phyloP scores from a whole-genome alignment of 2,888 invertebrate genomes.

The Slavum lentiscoides region DNA sequence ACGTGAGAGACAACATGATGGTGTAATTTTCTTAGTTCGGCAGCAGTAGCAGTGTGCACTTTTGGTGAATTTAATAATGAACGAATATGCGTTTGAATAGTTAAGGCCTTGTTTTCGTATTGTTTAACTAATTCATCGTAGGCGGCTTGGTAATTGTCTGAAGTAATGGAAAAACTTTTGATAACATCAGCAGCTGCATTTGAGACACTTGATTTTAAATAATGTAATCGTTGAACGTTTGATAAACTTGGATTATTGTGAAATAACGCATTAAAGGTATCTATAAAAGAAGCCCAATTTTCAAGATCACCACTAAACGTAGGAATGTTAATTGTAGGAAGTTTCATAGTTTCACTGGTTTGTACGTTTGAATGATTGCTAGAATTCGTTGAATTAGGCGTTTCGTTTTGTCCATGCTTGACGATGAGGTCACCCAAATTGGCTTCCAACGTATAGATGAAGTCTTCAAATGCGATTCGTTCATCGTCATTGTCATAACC shows the following conservation, averaged over 20 bases:
- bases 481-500: not conserved
- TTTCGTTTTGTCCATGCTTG: too few species aligned
- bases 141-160: not conserved
- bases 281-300: not conserved
- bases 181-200: too few species aligned
- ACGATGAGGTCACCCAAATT: too few species aligned
- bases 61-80: not conserved
- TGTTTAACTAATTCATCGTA: not conserved
- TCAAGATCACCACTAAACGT: not conserved
- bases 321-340: not conserved
- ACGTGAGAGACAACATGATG: slow-evolving; percentile 4
- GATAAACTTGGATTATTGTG: too few species aligned
- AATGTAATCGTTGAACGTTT: too few species aligned
- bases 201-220: too few species aligned
- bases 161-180: too few species aligned
- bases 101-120: slow-evolving; percentile 7
- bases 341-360: not conserved
- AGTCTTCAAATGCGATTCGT: too few species aligned
- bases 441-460: too few species aligned
- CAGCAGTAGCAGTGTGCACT: not conserved
- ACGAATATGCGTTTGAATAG: not conserved
- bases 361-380: too few species aligned
- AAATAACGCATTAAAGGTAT: not conserved
- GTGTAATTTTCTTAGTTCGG: not conserved
- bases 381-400: too few species aligned